Evolutionary conservation across 2,113 vertebrate genomes (phyloP).

Genomic region (Pteronura brasiliensis): DNA sequence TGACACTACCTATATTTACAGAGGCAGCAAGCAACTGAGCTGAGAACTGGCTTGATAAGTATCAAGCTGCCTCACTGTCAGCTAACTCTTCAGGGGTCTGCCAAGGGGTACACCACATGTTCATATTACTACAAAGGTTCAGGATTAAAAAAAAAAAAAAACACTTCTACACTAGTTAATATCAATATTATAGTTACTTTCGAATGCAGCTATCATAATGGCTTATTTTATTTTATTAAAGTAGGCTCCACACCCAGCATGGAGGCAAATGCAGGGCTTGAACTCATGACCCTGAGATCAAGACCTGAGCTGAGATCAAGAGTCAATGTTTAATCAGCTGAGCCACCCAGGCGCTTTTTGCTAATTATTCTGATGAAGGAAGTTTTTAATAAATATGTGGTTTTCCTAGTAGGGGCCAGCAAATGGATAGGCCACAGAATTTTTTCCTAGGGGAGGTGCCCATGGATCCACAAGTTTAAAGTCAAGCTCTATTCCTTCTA

Average conservation of each 20-base stretch:
- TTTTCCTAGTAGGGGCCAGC: background rate
- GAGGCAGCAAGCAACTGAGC: background rate
- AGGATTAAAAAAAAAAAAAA: background rate
- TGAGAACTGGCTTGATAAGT: background rate
- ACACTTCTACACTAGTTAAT: background rate
- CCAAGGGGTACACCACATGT: too few relatives aligned
- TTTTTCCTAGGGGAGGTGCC: background rate
- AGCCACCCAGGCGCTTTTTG: background rate
- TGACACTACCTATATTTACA: background rate
- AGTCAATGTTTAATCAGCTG: background rate
- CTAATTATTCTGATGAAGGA: background rate
- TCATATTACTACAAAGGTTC: background rate
- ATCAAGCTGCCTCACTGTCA: rapidly evolving
- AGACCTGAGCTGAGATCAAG: background rate
- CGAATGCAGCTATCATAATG: background rate
- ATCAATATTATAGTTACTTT: background rate
- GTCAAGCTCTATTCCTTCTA: background rate
- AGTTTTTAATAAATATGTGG: background rate
- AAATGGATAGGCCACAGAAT: background rate
- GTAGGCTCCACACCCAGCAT: background rate
- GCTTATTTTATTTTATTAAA: background rate
- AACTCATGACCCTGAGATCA: background rate
- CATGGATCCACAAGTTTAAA: background rate
- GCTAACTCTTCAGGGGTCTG: too few relatives aligned
- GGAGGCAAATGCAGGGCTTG: background rate